Evolutionary conservation across 2,888 invertebrate species (phyloP), one percentile per base, ranked within the genome.

Genomic region (Chaetogeoica ovagalla): DNA sequence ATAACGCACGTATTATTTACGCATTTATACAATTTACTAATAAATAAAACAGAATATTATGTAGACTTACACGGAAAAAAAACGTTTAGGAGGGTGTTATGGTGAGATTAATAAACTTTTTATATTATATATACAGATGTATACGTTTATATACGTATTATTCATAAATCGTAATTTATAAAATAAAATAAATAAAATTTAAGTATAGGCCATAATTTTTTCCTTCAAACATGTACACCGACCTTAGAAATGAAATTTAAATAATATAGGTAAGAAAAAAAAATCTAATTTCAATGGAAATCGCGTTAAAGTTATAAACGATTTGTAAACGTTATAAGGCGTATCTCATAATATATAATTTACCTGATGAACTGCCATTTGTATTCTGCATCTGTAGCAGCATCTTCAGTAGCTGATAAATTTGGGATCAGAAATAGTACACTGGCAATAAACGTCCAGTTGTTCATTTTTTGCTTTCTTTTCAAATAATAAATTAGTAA

Each of bases 1-100:
- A 82, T 79, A 21, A 83, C 79, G 68, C 84, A 84, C 48, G 39
- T 69, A 30, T 82, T 81, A 57, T 83, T 79, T 6, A 73, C 77
- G 68, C 84, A 84, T 79, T 62, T 57, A 43, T 79, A 79, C 19
- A 55, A 30, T 63, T 79, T 79, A 13, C 79, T 79, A 55, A 30
- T 30, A 30, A 37, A 65, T 4, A 55, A 21, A 68, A 48, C 23
- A 60, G 11, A 48, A 43, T 60, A 60, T 15, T 55, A n/a, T 39
- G 21, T 48, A 3, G 15, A 13, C 30, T 43, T 43, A 43, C 13
- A 15, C 48, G 43, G n/a, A n/a, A 11, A 48, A 63, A 9, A 13
- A 48, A 63, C 37, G 17, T 8, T 55, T 55, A 17, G 19, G 19
- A 17, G 19, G 19, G 19, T 19, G 19, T 7, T 55, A 19, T 55